phyloP scores from a whole-genome alignment of 2,113 vertebrate genomes.

The Leucoraja erinaceus region DNA sequence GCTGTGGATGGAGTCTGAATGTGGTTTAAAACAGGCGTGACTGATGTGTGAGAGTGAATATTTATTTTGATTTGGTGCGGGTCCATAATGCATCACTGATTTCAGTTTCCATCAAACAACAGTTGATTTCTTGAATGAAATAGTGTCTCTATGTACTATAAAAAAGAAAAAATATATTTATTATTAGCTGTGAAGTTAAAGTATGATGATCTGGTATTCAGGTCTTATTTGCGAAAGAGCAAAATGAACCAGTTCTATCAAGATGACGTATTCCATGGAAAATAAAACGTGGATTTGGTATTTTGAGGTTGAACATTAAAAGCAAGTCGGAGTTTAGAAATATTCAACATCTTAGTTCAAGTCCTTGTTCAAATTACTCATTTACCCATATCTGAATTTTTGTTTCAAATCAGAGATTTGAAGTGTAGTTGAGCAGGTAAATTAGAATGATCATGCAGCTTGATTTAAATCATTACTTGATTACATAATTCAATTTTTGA shows the following conservation, averaged over 20 bases:
- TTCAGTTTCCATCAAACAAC: constrained; percentile 28
- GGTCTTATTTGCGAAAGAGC: constrained; percentile 25
- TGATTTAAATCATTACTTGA: constrained; percentile 24
- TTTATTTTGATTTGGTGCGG: constrained; percentile 34
- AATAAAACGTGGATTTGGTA: constrained; percentile 19
- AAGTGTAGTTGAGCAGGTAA: background rate
- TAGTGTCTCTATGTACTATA: constrained; percentile 36
- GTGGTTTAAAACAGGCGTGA: constrained; percentile 18
- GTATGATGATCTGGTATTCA: constrained; percentile 38
- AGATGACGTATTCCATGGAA: constrained; percentile 24
- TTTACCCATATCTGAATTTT: background rate
- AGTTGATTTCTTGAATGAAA: constrained; percentile 33
- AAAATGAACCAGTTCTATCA: constrained; percentile 34
- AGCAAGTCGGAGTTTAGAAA: constrained; percentile 15
- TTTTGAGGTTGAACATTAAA: constrained; percentile 31
- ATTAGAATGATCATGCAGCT: constrained; percentile 12
- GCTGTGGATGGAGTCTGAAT: constrained; percentile 32
- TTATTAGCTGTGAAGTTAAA: constrained; percentile 36
- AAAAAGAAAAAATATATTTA: constrained; percentile 36
- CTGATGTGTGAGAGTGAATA: background rate
- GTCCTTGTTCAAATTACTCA: background rate
- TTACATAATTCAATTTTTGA: constrained; percentile 5
- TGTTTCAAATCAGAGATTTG: constrained; percentile 1
- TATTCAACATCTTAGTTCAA: background rate
- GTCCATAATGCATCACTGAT: constrained; percentile 18